These are phyloP conservation scores for Trididemnum clinides DNA, from an alignment of 23 tunicate genomes.

Conservation along the genomic window DNA sequence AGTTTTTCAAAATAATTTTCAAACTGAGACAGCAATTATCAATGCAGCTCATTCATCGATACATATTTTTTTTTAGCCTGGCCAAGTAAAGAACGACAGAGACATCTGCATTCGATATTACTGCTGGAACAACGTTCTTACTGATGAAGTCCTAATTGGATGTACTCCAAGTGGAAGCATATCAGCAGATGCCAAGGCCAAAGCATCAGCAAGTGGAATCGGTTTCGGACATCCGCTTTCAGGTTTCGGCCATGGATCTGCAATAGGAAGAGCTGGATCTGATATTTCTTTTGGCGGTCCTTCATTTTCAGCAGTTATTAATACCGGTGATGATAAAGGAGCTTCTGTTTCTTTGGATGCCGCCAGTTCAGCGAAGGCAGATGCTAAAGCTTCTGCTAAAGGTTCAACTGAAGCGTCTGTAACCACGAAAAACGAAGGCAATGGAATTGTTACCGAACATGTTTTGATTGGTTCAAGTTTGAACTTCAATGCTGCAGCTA, in stretches of 20 bases:
- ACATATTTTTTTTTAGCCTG: conserved; percentile 85
- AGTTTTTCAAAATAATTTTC: no score
- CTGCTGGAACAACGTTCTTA: conserved; percentile 97
- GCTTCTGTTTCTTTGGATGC: background rate
- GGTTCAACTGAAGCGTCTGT: background rate
- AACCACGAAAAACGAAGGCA: conserved; percentile 50
- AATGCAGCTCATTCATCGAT: no score
- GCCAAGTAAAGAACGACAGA: conserved; percentile 85
- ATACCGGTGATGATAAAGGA: background rate
- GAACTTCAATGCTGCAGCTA: conserved; percentile 29
- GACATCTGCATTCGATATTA: conserved; percentile 93
- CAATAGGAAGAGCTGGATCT: conserved; percentile 32
- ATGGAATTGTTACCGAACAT: conserved; percentile 76
- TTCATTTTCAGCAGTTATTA: conserved; percentile 1
- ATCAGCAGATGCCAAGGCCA: conserved; percentile 31
- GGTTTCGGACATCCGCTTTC: background rate
- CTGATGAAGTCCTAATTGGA: conserved; percentile 82
- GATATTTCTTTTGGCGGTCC: conserved; percentile 34
- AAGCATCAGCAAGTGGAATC: conserved; percentile 17
- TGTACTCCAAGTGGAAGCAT: conserved; percentile 63
- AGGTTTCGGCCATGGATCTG: conserved; percentile 32
- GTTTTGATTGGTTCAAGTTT: conserved; percentile 11
- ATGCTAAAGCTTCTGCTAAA: conserved; percentile 1
- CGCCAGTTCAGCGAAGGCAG: conserved; percentile 9
- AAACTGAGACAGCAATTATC: no score